phyloP scores from a whole-genome alignment of 1,140 invertebrate species.

The Sinonovacula constricta region DNA sequence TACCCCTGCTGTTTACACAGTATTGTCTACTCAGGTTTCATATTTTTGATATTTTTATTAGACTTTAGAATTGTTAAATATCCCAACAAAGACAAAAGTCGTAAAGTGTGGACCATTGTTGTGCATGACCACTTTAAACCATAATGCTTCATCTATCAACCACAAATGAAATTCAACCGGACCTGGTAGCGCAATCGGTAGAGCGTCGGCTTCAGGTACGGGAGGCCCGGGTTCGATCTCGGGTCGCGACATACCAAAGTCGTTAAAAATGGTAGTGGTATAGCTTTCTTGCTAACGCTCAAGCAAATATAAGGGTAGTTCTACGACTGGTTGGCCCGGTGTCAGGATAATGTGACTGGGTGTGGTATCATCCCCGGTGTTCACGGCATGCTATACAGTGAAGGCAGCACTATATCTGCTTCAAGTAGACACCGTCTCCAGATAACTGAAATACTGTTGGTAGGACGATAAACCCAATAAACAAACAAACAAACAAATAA shows the following conservation, averaged over 20 bases:
- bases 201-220: background rate
- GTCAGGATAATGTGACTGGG: background rate
- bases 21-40: too few species aligned
- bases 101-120: too few species aligned
- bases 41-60: too few species aligned
- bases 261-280: background rate
- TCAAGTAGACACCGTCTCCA: background rate
- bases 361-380: background rate
- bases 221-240: background rate
- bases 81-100: too few species aligned
- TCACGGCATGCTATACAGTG: background rate
- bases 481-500: background rate
- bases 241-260: background rate
- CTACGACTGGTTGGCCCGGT: background rate
- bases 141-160: too few species aligned
- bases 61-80: too few species aligned
- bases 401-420: background rate
- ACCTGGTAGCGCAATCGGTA: background rate
- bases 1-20: too few species aligned
- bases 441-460: background rate
- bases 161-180: background rate
- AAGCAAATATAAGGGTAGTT: background rate
- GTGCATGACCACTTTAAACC: too few species aligned
- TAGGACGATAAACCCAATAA: background rate
- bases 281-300: background rate